phyloP scores from a whole-genome alignment of 2,888 invertebrate species.

The Branchipolynoe longqiensis region DNA sequence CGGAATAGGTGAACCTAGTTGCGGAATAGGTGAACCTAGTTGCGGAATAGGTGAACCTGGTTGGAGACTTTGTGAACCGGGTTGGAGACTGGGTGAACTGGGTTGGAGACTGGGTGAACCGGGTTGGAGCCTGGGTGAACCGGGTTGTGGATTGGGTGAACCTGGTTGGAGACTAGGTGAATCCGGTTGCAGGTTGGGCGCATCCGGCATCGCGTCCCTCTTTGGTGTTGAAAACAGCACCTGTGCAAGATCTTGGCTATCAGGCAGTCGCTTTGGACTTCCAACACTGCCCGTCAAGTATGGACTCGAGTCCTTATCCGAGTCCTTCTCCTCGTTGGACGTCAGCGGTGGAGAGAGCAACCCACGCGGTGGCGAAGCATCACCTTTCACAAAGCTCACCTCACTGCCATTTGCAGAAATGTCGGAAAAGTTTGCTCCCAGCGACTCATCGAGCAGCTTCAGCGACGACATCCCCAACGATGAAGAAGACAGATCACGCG shows the following conservation, averaged over 20 bases:
- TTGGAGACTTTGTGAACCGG: too few species aligned
- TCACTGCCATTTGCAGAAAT: background rate
- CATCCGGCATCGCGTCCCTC: background rate
- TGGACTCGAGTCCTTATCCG: background rate
- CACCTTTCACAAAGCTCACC: too few species aligned
- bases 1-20: too few species aligned
- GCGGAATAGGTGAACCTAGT: too few species aligned
- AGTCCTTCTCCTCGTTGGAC: conserved; percentile 12
- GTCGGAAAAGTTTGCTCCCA: conserved; percentile 8
- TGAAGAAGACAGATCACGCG: conserved; percentile 1
- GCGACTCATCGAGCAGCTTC: background rate
- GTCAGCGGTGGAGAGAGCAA: background rate
- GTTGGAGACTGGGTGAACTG: too few species aligned
- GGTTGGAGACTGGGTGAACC: too few species aligned
- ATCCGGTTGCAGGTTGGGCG: conserved; percentile 23
- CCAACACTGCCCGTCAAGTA: background rate
- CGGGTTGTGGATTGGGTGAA: too few species aligned
- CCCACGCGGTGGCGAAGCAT: conserved; percentile 15
- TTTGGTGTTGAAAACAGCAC: background rate
- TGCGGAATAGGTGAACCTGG: too few species aligned
- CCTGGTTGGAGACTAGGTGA: too few species aligned
- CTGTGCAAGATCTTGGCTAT: conserved; percentile 59
- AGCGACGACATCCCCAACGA: background rate
- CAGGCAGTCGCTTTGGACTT: conserved; percentile 27
- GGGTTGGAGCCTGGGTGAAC: too few species aligned